Evolutionary conservation across 2,113 vertebrate genomes (phyloP).

Genomic region (Etheostoma cragini): DNA sequence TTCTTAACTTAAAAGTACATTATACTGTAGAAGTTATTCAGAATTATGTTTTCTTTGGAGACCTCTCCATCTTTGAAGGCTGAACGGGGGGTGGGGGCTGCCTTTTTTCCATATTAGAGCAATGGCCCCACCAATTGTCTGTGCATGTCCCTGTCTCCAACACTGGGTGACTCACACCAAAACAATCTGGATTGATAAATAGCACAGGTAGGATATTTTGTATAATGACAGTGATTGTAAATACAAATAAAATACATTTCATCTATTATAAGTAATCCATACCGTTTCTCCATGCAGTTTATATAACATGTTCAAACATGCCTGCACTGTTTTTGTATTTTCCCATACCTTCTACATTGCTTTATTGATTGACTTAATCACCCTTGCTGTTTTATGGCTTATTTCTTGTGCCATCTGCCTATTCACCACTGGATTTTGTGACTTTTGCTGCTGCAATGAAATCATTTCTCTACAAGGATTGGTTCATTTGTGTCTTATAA

Average conservation of each 20-base stretch:
- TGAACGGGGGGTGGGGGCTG: too few species aligned
- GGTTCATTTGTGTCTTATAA: neutral
- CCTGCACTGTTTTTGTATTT: neutral
- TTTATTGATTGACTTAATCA: constrained; percentile 14
- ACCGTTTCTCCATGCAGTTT: neutral
- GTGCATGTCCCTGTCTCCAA: too few species aligned
- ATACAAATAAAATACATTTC: neutral
- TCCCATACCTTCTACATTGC: constrained; percentile 4
- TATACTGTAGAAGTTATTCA: too few species aligned
- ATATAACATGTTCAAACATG: neutral
- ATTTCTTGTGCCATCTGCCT: neutral
- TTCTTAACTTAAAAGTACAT: too few species aligned
- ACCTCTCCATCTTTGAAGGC: too few species aligned
- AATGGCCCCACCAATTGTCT: too few species aligned
- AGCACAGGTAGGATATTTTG: too few species aligned
- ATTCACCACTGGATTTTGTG: constrained; percentile 29
- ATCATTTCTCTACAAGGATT: constrained; percentile 45
- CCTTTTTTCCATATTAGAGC: too few species aligned
- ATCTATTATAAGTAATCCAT: too few species aligned
- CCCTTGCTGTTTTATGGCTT: constrained; percentile 5
- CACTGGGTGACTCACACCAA: too few species aligned
- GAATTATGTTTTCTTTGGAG: too few species aligned
- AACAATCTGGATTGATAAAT: too few species aligned
- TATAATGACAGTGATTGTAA: neutral
- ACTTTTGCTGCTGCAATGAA: constrained; percentile 15